phyloP scores from a whole-genome alignment of 2,797 vertebrate species.

The Tenualosa thibaudeaui region DNA sequence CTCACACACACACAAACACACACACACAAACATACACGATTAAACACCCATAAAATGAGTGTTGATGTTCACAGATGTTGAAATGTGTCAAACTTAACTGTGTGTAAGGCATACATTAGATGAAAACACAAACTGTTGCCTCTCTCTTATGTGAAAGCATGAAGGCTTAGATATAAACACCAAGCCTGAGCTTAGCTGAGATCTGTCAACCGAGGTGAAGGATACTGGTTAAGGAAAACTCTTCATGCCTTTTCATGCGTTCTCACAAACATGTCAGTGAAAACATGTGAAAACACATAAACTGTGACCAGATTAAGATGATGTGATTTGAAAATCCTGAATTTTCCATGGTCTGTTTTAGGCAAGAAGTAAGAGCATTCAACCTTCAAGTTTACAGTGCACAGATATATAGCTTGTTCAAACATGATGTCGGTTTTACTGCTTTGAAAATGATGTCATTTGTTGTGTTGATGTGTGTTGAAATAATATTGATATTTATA shows the following conservation, averaged over 20 bases:
- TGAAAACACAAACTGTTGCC: background rate
- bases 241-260: background rate
- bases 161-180: background rate
- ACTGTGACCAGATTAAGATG: constrained; percentile 10
- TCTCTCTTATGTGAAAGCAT: background rate
- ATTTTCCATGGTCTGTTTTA: constrained; percentile 4
- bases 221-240: background rate
- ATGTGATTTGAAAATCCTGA: background rate
- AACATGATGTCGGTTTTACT: background rate
- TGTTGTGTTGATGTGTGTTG: background rate
- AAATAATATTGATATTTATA: background rate
- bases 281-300: background rate
- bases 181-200: background rate
- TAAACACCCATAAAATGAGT: background rate
- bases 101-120: background rate
- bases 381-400: background rate
- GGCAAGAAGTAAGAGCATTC: background rate
- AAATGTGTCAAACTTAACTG: background rate
- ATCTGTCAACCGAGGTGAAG: background rate
- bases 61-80: constrained; percentile 3
- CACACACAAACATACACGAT: background rate
- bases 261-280: background rate
- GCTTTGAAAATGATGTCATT: background rate
- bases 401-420: background rate
- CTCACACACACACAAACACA: background rate